phyloP scores from a whole-genome alignment of 64 coral and sea anemone genomes.

The Montipora cactus region DNA sequence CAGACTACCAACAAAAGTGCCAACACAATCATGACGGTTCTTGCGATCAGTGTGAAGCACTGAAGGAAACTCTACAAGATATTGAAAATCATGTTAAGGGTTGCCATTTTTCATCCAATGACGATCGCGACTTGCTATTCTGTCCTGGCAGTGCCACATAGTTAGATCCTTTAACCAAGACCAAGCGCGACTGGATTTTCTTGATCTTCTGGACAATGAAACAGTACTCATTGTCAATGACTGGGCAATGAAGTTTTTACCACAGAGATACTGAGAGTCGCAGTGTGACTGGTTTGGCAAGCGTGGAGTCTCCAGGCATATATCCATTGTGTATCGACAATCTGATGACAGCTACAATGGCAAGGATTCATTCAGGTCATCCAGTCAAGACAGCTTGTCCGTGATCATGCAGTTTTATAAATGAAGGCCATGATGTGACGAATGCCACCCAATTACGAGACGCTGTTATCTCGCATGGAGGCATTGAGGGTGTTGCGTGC shows the following conservation, averaged over 20 bases:
- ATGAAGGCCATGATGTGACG: slow-evolving; percentile 6
- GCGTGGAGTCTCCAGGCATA: background rate
- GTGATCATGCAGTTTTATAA: background rate
- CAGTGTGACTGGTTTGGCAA: background rate
- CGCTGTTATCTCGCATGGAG: background rate
- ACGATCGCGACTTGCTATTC: background rate
- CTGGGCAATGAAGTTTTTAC: background rate
- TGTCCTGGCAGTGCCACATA: background rate
- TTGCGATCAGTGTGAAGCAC: background rate
- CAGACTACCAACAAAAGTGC: background rate
- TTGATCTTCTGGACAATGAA: background rate
- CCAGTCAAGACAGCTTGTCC: background rate
- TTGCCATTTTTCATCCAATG: background rate
- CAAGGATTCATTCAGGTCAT: background rate
- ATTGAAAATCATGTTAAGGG: too few relatives aligned
- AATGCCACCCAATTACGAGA: background rate
- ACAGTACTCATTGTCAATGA: background rate
- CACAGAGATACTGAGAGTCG: background rate
- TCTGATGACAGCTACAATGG: background rate
- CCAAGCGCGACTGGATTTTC: background rate
- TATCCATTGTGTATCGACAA: background rate
- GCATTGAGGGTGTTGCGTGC: background rate
- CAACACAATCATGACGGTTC: background rate
- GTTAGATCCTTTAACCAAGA: background rate
- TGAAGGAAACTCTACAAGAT: background rate